Percentiles rank a stretch among this genome's conserved stretches.
Conservation (phyloP, 2,113 vertebrate species). For the Chamaea fasciata region DNA sequence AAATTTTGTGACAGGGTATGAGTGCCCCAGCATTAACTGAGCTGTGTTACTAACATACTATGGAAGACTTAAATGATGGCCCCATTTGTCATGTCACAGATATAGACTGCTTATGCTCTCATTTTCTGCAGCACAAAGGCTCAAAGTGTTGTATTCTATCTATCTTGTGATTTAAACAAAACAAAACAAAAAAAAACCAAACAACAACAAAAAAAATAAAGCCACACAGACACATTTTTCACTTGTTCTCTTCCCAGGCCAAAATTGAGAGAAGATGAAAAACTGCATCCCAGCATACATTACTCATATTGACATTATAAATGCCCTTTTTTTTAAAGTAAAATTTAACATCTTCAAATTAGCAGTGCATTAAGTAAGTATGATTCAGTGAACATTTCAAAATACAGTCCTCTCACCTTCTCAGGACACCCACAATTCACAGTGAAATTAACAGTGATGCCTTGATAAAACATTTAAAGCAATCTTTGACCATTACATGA, state of each 20-base stretch:
- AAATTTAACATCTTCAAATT: not conserved
- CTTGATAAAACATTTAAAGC: conserved; percentile 25
- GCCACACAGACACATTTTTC: not conserved
- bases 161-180: not conserved
- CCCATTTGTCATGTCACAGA: conserved; percentile 3
- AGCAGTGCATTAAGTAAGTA: not conserved
- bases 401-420: not conserved
- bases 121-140: not conserved
- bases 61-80: not conserved
- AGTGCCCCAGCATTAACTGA: not conserved
- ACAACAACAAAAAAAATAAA: not conserved
- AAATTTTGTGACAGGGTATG: not conserved
- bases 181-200: not conserved
- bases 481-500: not conserved
- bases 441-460: not conserved
- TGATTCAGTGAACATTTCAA: not conserved
- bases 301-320: not conserved
- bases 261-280: not conserved
- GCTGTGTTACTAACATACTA: not conserved
- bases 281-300: not conserved
- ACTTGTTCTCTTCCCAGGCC: not conserved
- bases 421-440: not conserved
- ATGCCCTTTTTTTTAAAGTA: not conserved
- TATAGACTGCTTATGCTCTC: not conserved
- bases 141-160: not conserved